Conservation (phyloP, 2,113 vertebrate genomes). For the Candoia aspera region DNA sequence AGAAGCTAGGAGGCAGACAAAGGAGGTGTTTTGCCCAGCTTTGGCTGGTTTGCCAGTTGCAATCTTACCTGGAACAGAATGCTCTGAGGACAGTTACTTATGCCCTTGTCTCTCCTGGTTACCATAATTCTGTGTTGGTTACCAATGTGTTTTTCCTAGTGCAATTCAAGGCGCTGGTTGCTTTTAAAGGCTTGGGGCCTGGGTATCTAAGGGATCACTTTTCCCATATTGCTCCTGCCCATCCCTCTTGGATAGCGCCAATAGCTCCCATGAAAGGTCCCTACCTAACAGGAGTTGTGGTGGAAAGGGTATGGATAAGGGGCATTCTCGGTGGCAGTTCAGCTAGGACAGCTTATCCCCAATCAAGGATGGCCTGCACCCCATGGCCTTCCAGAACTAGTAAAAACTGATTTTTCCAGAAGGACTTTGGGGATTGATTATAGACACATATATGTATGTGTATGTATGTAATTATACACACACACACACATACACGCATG, state of each 20-base stretch:
- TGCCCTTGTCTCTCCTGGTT: background rate
- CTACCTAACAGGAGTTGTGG: background rate
- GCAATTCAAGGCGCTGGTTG: background rate
- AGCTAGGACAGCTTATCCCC: background rate
- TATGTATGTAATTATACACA: background rate
- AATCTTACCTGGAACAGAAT: background rate
- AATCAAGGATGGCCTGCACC: background rate
- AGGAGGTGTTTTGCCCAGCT: background rate
- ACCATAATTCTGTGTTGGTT: background rate
- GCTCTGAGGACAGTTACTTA: background rate
- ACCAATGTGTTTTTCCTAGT: background rate
- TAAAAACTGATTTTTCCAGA: background rate
- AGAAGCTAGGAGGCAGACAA: no score
- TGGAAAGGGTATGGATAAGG: background rate
- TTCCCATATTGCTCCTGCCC: background rate
- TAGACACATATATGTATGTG: background rate
- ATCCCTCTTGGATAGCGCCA: background rate
- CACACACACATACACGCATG: background rate
- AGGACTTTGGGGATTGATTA: background rate
- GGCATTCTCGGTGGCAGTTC: background rate
- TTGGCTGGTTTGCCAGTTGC: background rate
- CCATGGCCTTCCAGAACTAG: background rate
- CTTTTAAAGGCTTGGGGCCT: background rate
- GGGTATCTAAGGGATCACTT: background rate
- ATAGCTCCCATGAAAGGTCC: background rate